Percentiles rank a stretch among this genome's conserved stretches.
phyloP scores from a whole-genome alignment of 2,888 invertebrate genomes.

The Protodeltote pygarga region DNA sequence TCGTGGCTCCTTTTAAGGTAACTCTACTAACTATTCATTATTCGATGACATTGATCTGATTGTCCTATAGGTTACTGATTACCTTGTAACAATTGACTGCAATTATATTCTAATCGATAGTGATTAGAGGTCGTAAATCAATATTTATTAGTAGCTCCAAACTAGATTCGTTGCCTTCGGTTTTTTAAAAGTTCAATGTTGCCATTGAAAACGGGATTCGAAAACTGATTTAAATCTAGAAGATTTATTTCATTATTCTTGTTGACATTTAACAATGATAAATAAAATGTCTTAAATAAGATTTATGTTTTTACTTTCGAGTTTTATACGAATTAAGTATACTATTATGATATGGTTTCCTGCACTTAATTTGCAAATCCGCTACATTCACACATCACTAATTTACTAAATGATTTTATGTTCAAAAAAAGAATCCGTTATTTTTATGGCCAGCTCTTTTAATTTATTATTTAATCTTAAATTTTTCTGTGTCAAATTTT shows the following conservation, averaged over 20 bases:
- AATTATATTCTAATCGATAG: constrained; percentile 31
- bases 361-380: constrained; percentile 4
- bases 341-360: constrained; percentile 10
- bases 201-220: constrained; percentile 13
- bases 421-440: constrained; percentile 34
- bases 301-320: constrained; percentile 1
- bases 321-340: constrained; percentile 2
- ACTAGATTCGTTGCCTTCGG: background rate
- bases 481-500: constrained; percentile 23
- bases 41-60: constrained; percentile 41
- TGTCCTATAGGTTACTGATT: constrained; percentile 27
- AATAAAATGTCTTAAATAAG: constrained; percentile 38
- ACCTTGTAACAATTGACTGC: constrained; percentile 38
- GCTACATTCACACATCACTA: constrained; percentile 21
- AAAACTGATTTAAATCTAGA: constrained; percentile 6
- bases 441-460: constrained; percentile 24
- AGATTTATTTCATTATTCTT: constrained; percentile 23
- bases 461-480: constrained; percentile 18
- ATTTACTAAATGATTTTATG: constrained; percentile 10
- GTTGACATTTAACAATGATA: too few species aligned
- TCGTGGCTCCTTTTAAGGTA: constrained; percentile 29
- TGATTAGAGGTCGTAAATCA: constrained; percentile 11
- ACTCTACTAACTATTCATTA: constrained; percentile 30
- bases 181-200: constrained; percentile 8
- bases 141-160: constrained; percentile 1